A percentile compares a stretch with the other conserved stretches of the same genome.
phyloP scores from a whole-genome alignment of 2,888 invertebrate species.

The Salticus scenicus region DNA sequence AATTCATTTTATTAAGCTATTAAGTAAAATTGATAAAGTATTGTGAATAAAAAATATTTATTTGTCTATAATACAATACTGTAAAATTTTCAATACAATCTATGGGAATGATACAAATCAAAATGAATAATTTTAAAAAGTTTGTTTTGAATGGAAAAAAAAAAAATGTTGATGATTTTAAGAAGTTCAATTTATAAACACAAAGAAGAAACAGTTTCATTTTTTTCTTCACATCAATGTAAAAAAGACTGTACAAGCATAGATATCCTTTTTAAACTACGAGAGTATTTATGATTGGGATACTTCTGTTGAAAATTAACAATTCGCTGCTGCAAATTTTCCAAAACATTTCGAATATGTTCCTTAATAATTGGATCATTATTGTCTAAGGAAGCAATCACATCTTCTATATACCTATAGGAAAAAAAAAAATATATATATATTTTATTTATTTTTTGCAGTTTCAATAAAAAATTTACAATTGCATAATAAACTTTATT shows the following conservation, averaged over 20 bases:
- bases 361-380: constrained; percentile 86
- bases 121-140: neutral
- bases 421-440: neutral
- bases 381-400: constrained; percentile 87
- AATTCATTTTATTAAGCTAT: too few relatives aligned
- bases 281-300: constrained; percentile 81
- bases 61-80: neutral
- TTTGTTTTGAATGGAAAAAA: too few relatives aligned
- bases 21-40: too few relatives aligned
- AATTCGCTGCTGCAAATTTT: constrained; percentile 85
- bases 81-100: neutral
- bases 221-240: neutral
- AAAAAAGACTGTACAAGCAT: constrained; percentile 79
- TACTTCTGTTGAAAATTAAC: constrained; percentile 81
- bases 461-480: too few relatives aligned
- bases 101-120: neutral
- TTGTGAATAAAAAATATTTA: constrained; percentile 16
- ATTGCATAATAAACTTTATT: too few relatives aligned
- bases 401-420: constrained; percentile 88
- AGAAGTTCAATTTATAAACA: too few relatives aligned
- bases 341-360: constrained; percentile 86
- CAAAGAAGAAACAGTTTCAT: too few relatives aligned
- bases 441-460: too few relatives aligned
- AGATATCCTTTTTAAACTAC: constrained; percentile 83
- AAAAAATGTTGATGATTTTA: too few relatives aligned